Evolutionary conservation across 1,140 invertebrate species (phyloP).

Genomic region (Cyclargus thomasi): DNA sequence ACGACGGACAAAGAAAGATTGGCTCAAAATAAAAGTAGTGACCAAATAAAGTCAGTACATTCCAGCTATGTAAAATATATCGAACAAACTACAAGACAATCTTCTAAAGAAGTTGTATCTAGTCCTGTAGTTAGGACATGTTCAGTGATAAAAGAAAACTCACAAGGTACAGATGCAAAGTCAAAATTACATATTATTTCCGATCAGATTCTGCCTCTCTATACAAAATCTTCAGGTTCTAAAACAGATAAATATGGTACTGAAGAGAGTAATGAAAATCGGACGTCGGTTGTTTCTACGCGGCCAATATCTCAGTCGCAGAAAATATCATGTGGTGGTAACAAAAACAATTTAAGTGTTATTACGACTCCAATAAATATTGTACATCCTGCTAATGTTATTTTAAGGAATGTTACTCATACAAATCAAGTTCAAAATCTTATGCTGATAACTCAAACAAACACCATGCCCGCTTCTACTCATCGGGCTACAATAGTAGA

Average conservation of each 20-base stretch:
- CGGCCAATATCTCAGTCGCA: not conserved
- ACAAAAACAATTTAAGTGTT: not conserved
- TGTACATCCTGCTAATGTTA: not conserved
- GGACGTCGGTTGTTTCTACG: not conserved
- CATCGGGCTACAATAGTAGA: not conserved
- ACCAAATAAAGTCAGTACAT: not conserved
- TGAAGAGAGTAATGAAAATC: not conserved
- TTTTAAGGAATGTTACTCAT: not conserved
- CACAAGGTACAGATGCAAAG: not conserved
- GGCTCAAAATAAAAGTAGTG: not conserved
- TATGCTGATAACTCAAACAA: not conserved
- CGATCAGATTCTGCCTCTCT: not conserved
- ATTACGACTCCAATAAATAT: not conserved
- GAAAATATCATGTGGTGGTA: not conserved
- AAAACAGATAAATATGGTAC: not conserved
- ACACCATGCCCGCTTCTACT: not conserved
- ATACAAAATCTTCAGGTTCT: not conserved
- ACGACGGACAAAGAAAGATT: not conserved
- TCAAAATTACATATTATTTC: constrained; percentile 6
- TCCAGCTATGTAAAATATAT: not conserved
- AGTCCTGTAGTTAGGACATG: not conserved
- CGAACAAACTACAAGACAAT: not conserved
- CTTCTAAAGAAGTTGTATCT: constrained; percentile 7
- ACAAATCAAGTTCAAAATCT: not conserved
- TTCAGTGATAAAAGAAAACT: not conserved